phyloP scores from a whole-genome alignment of 1,140 invertebrate species.

The Ceratitis capitata region DNA sequence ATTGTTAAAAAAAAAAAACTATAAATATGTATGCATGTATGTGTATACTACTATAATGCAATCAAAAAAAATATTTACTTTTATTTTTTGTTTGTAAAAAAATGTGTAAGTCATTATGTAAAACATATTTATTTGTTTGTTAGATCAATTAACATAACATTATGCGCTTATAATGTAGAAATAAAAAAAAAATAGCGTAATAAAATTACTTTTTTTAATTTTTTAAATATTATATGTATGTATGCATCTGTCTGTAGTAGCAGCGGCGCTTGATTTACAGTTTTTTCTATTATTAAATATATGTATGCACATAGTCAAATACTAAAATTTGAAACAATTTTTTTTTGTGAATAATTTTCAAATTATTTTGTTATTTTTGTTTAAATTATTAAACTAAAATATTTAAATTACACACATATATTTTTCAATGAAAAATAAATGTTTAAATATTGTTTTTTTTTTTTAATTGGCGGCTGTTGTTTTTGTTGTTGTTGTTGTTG shows the following conservation, averaged over 20 bases:
- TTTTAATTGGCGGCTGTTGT: neutral
- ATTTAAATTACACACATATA: neutral
- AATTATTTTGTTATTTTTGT: too few species aligned
- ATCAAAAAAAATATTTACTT: neutral
- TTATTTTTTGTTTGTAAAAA: neutral
- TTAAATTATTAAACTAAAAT: slow-evolving; percentile 39
- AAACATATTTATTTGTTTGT: neutral
- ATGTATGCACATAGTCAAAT: neutral
- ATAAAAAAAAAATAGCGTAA: neutral
- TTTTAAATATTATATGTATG: neutral
- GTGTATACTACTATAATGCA: neutral
- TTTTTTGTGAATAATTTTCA: slow-evolving; percentile 17
- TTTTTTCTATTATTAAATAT: neutral
- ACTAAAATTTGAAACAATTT: neutral
- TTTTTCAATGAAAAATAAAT: neutral
- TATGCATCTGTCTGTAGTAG: neutral
- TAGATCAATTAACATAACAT: neutral
- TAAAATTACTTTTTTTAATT: neutral
- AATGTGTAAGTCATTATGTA: neutral
- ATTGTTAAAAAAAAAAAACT: neutral
- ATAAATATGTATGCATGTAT: neutral
- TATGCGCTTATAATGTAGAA: neutral
- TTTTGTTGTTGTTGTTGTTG: too few species aligned
- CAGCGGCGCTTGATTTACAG: neutral
- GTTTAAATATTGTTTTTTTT: slow-evolving; percentile 26